phyloP scores from a whole-genome alignment of 2,888 invertebrate species.

The Caenorhabditis plicata region DNA sequence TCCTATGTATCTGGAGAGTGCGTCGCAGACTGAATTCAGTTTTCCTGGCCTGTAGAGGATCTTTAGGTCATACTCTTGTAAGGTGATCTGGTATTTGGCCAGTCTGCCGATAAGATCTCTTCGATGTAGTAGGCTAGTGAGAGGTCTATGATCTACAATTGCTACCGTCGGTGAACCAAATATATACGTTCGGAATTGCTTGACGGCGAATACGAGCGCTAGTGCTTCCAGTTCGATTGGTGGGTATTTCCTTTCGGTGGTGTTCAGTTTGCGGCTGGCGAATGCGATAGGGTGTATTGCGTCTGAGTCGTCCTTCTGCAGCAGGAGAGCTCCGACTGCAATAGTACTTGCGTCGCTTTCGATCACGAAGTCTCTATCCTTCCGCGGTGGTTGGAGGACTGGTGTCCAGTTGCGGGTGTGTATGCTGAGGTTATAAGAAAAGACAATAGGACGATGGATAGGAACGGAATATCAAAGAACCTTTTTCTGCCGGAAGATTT shows the following conservation, averaged over 20 bases:
- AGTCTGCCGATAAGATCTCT: slow-evolving; percentile 10
- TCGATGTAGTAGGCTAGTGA: slow-evolving; percentile 7
- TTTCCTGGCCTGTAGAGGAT: slow-evolving; percentile 40
- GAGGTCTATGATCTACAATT: slow-evolving; percentile 22
- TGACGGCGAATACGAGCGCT: slow-evolving; percentile 8
- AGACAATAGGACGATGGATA: too few relatives aligned
- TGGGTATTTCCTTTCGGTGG: slow-evolving; percentile 7
- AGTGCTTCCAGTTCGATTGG: slow-evolving; percentile 30
- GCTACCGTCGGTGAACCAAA: slow-evolving; percentile 6
- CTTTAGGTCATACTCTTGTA: slow-evolving; percentile 24
- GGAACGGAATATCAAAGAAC: too few relatives aligned
- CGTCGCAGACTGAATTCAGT: slow-evolving; percentile 34
- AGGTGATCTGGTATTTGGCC: slow-evolving; percentile 14
- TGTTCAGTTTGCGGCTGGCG: slow-evolving; percentile 6
- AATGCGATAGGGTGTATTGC: slow-evolving; percentile 12
- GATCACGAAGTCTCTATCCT: slow-evolving; percentile 17
- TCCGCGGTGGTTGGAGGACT: slow-evolving; percentile 28
- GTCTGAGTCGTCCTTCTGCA: slow-evolving; percentile 11
- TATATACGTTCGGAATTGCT: slow-evolving; percentile 20
- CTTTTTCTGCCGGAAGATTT: too few relatives aligned
- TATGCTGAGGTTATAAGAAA: too few relatives aligned
- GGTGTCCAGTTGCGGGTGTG: too few relatives aligned
- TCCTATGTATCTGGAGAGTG: slow-evolving; percentile 30
- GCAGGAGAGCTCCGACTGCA: slow-evolving; percentile 21
- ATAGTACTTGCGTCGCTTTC: slow-evolving; percentile 17